These are phyloP conservation scores for Epizoanthus illoricatus DNA, from an alignment of 92 coral and sea anemone species.

Conservation along the genomic window DNA sequence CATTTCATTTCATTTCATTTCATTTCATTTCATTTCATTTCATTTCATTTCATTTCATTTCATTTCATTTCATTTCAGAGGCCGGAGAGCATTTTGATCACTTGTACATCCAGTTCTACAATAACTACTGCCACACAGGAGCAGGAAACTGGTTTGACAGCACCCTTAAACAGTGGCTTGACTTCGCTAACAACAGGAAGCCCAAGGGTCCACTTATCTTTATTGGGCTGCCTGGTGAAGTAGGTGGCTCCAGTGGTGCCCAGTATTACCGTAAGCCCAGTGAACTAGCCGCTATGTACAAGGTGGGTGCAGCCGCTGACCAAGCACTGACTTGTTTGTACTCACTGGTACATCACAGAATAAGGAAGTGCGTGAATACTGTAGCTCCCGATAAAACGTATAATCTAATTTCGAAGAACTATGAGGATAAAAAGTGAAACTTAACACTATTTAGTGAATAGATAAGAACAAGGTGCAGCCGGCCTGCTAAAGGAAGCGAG, in stretches of 20 bases:
- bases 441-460: too few relatives aligned
- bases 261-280: constrained; percentile 73
- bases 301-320: constrained; percentile 37
- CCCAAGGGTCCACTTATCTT: constrained; percentile 80
- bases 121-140: constrained; percentile 91
- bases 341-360: neutral
- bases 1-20: neutral
- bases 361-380: too few relatives aligned
- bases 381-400: too few relatives aligned
- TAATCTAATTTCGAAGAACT: too few relatives aligned
- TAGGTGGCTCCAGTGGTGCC: constrained; percentile 75
- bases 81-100: constrained; percentile 83
- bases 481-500: too few relatives aligned
- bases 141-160: constrained; percentile 70
- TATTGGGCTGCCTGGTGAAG: constrained; percentile 76
- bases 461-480: too few relatives aligned
- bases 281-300: constrained; percentile 56
- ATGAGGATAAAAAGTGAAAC: too few relatives aligned
- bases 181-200: constrained; percentile 49
- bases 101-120: constrained; percentile 83
- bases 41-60: neutral
- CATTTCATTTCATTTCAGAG: neutral
- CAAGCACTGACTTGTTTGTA: neutral
- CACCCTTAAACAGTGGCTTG: constrained; percentile 68
- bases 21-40: neutral